Conservation (phyloP, 2,888 invertebrate genomes). For the Drosophila niveifrons region DNA sequence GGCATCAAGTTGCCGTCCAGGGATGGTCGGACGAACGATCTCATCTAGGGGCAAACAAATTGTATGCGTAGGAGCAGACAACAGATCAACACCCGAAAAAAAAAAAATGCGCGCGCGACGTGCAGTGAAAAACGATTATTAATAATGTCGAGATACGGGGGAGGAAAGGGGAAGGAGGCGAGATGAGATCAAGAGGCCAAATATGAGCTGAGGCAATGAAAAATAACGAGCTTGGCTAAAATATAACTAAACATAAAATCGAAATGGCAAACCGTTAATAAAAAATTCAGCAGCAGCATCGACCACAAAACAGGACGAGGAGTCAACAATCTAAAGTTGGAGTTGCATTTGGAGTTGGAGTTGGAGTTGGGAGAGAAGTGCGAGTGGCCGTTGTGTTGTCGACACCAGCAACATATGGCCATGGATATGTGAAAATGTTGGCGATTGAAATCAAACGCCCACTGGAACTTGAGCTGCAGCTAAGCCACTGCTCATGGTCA, state of each 20-base stretch:
- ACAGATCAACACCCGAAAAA: slow-evolving; percentile 60
- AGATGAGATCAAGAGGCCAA: slow-evolving; percentile 75
- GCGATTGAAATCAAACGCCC: slow-evolving; percentile 83
- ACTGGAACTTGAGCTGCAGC: slow-evolving; percentile 68
- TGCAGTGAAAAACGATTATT: slow-evolving; percentile 72
- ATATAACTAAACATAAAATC: slow-evolving; percentile 81
- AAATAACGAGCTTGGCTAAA: slow-evolving; percentile 75
- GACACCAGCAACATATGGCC: slow-evolving; percentile 61
- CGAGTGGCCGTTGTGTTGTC: slow-evolving; percentile 60
- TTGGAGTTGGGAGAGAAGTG: not conserved
- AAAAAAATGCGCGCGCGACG: slow-evolving; percentile 44
- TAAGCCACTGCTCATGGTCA: too few relatives aligned
- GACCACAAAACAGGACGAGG: slow-evolving; percentile 36
- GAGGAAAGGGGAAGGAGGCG: not conserved
- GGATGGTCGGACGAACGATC: slow-evolving; percentile 18
- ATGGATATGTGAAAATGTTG: slow-evolving; percentile 76
- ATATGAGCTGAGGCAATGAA: slow-evolving; percentile 73
- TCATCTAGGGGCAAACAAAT: slow-evolving; percentile 40
- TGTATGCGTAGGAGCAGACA: slow-evolving; percentile 56
- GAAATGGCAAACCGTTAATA: slow-evolving; percentile 80
- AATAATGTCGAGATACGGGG: slow-evolving; percentile 51
- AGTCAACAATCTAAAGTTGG: not conserved
- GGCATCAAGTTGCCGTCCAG: slow-evolving; percentile 1
- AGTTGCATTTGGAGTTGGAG: not conserved
- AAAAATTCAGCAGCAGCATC: slow-evolving; percentile 16